Evolutionary conservation across 2,113 vertebrate genomes (phyloP), one percentile per base, ranked within the genome.

Genomic region (Dipodomys merriami): DNA sequence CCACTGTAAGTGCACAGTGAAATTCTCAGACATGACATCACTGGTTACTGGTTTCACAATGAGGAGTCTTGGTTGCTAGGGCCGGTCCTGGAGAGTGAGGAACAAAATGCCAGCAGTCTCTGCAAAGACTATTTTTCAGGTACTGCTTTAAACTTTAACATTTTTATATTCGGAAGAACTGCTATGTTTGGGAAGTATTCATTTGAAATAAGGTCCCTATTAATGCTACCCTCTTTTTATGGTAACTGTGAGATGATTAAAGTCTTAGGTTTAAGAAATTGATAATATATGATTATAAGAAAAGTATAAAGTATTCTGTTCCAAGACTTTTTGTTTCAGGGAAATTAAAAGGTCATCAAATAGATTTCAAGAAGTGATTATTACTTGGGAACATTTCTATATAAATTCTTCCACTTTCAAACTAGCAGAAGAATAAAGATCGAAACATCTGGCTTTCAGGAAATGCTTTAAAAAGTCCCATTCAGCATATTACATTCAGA

Each of bases 21-120:
- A 93, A 96, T 93, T 94, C 90, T 95, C 77, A 93, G 90, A 79
- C 85, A 91, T 94, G 95, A 96, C 90, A 90, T 97, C 93, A 96
- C 67, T 83, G 65, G 95, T 96, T 96, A 95, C 95, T 94, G 95
- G 78, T 94, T 96, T 96, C 94, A 90, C 93, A 96, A 96, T 88
- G 29, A 33, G 12, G 64, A 90, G 65, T 90, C 71, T 79, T 68
- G 46, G 80, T 72, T 5, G 16, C n/a, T 67, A 67, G 74, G 78
- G 80, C 68, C 91, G 22, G 60, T 49, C 77, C 18, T 27, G 57
- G 16, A 78, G 46, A 74, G 84, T 22, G 79, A 80, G 62, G 35
- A 91, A 71, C n/a, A 79, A 15, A 57, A 68, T 79, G 35, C 8
- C 57, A n/a, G 19, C 16, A 44, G 18, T n/a, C 62, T 29, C 27